Percentiles rank a stretch among this genome's conserved stretches.
Conservation (phyloP, 2,113 vertebrate genomes). For the Spilogale gracilis region DNA sequence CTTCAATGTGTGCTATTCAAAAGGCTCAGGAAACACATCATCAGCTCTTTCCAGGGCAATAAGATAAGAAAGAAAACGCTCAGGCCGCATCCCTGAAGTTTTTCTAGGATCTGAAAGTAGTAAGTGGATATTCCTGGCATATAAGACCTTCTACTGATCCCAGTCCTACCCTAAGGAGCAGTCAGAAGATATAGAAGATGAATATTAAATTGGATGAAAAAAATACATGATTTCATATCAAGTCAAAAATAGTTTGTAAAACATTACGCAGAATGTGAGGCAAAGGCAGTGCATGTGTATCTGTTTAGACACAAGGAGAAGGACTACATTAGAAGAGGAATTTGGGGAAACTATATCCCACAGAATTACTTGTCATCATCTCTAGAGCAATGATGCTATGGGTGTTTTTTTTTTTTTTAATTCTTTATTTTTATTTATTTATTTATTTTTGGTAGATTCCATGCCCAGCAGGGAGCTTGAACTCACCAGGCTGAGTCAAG, state of each 20-base stretch:
- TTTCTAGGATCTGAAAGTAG: not conserved
- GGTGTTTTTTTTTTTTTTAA: not conserved
- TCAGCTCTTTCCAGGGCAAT: not conserved
- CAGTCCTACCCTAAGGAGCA: not conserved
- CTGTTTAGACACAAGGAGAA: not conserved
- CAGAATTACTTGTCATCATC: not conserved
- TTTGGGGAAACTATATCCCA: not conserved
- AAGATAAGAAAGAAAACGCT: not conserved
- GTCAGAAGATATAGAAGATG: not conserved
- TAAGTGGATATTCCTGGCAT: not conserved
- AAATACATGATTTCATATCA: not conserved
- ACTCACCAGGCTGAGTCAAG: not conserved
- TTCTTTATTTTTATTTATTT: not conserved
- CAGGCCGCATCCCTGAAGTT: too few species aligned
- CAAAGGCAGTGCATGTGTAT: not conserved
- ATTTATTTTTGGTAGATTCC: not conserved
- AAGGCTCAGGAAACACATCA: not conserved
- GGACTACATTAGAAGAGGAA: not conserved
- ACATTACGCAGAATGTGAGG: not conserved
- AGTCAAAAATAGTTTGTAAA: not conserved
- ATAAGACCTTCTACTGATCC: not conserved
- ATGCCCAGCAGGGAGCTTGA: not conserved
- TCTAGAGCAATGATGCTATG: not conserved
- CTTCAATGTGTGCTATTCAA: not conserved
- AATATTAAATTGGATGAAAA: conserved; percentile 26